These are phyloP conservation scores for Rhorus exstirpatorius DNA, from an alignment of 2,888 invertebrate species.

Conservation along the genomic window DNA sequence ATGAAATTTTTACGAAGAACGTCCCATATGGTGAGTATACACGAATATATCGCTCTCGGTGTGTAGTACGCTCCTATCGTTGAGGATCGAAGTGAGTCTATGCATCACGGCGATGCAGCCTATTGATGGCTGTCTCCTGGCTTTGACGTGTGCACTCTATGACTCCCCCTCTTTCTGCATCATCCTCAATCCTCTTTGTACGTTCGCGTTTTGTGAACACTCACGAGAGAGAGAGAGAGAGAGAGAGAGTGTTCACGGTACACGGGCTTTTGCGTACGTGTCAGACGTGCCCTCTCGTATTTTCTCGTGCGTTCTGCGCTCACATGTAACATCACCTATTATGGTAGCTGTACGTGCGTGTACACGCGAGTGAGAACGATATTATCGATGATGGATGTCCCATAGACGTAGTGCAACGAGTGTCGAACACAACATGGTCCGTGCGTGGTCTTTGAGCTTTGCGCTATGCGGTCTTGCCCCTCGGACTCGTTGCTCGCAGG, in stretches of 20 bases:
- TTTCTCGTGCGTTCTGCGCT: slow-evolving; percentile 36
- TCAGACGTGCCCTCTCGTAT: slow-evolving; percentile 44
- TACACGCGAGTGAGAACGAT: slow-evolving; percentile 66
- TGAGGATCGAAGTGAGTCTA: slow-evolving; percentile 52
- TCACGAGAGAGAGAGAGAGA: slow-evolving; percentile 12
- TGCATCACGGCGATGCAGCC: slow-evolving; percentile 71
- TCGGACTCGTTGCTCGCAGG: slow-evolving; percentile 8
- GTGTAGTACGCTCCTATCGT: slow-evolving; percentile 11
- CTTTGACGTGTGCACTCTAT: slow-evolving; percentile 72
- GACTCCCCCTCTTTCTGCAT: slow-evolving; percentile 36
- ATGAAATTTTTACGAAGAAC: not conserved
- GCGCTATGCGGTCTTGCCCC: not conserved
- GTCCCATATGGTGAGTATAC: not conserved
- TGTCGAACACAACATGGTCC: slow-evolving; percentile 34
- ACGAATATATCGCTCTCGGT: slow-evolving; percentile 11
- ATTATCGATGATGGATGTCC: slow-evolving; percentile 76
- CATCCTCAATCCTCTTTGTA: slow-evolving; percentile 6
- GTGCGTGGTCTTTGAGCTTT: slow-evolving; percentile 21
- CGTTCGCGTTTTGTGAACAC: slow-evolving; percentile 23
- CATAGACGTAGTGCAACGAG: slow-evolving; percentile 54
- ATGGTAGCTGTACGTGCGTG: slow-evolving; percentile 20
- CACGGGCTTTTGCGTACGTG: slow-evolving; percentile 34
- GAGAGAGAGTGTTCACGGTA: slow-evolving; percentile 23
- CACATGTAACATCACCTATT: slow-evolving; percentile 47
- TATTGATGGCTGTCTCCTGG: slow-evolving; percentile 78